These are phyloP conservation scores for Lepeophtheirus salmonis DNA, from an alignment of 1,140 invertebrate genomes.

Conservation along the genomic window DNA sequence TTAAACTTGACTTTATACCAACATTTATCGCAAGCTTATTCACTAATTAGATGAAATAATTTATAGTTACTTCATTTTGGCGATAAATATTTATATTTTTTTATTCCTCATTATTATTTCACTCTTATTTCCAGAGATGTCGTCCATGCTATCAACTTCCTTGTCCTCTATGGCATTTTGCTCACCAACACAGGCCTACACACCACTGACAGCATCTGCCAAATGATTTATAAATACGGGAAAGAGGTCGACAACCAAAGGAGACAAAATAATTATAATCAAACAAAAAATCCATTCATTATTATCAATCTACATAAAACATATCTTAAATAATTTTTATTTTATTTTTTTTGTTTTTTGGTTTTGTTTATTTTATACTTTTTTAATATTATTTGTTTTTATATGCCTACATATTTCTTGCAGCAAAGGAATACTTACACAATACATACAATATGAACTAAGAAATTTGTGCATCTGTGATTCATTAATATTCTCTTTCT, in stretches of 20 bases:
- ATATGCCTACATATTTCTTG: neutral
- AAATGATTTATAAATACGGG: constrained; percentile 1
- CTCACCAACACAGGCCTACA: constrained; percentile 9
- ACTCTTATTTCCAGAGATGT: constrained; percentile 13
- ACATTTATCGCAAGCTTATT: neutral
- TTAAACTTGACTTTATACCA: neutral
- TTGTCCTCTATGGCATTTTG: constrained; percentile 11
- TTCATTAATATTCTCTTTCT: neutral
- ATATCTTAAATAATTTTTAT: neutral
- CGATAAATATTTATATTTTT: neutral
- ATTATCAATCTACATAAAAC: neutral
- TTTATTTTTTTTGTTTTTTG: too few species aligned
- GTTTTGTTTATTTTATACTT: too few species aligned
- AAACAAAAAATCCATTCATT: neutral
- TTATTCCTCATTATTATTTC: neutral
- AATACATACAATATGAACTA: neutral
- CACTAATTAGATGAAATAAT: neutral
- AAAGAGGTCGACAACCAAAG: too few species aligned
- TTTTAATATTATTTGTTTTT: too few species aligned
- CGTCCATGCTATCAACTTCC: constrained; percentile 8
- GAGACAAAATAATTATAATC: constrained; percentile 1
- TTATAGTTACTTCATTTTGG: neutral
- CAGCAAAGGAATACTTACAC: neutral
- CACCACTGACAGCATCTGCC: constrained; percentile 17
- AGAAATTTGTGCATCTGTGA: neutral